These are phyloP conservation scores for Hucho hucho DNA, from an alignment of 2,113 vertebrate species.

Conservation along the genomic window DNA sequence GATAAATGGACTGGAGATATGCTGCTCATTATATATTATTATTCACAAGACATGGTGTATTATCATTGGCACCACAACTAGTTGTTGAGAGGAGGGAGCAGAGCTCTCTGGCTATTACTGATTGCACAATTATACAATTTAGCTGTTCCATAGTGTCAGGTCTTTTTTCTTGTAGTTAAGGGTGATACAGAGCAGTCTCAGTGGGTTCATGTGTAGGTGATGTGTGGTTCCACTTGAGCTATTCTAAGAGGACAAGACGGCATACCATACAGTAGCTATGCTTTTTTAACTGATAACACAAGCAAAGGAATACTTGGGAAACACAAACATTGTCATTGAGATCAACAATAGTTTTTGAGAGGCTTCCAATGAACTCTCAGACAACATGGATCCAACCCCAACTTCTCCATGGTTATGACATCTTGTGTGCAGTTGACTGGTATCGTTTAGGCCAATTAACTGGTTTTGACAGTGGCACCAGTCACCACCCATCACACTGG, in stretches of 20 bases:
- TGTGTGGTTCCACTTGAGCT: background rate
- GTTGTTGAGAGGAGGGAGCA: slow-evolving; percentile 43
- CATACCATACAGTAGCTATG: background rate
- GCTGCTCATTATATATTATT: slow-evolving; percentile 56
- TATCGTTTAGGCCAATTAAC: slow-evolving; percentile 7
- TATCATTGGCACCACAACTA: slow-evolving; percentile 52
- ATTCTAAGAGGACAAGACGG: background rate
- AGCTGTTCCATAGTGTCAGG: slow-evolving; percentile 23
- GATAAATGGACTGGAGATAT: slow-evolving; percentile 56
- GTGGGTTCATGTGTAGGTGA: slow-evolving; percentile 7
- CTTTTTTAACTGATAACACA: background rate
- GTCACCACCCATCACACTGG: slow-evolving; percentile 37
- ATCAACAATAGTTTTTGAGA: background rate
- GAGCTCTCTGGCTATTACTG: slow-evolving; percentile 43
- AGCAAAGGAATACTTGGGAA: background rate
- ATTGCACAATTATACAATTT: slow-evolving; percentile 57
- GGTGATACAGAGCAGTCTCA: slow-evolving; percentile 15
- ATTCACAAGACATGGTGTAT: slow-evolving; percentile 58
- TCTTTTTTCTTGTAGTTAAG: slow-evolving; percentile 16
- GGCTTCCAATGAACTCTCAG: background rate
- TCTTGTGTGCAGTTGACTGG: background rate
- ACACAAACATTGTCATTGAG: background rate
- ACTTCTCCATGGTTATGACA: background rate
- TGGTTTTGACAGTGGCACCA: slow-evolving; percentile 25
- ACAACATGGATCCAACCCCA: background rate